A percentile compares a stretch with the other conserved stretches of the same genome.
phyloP scores from a whole-genome alignment of 2,888 invertebrate genomes.

The Sesamia inferens region DNA sequence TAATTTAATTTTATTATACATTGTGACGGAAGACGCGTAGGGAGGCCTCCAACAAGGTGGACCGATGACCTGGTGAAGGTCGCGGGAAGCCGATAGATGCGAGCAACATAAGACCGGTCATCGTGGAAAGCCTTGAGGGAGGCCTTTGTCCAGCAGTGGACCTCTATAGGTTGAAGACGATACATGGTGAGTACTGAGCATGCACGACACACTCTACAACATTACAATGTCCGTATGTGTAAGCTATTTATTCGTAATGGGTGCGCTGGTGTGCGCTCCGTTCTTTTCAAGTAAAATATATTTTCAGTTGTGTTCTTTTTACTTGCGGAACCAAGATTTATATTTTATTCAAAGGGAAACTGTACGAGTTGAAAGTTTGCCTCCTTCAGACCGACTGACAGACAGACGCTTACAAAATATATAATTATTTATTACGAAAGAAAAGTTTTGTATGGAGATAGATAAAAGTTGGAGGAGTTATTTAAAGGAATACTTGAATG shows the following conservation, averaged over 20 bases:
- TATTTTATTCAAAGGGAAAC: conserved; percentile 63
- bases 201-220: conserved; percentile 16
- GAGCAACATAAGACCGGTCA: too few species aligned
- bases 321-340: conserved; percentile 61
- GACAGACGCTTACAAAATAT: conserved; percentile 53
- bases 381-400: conserved; percentile 43
- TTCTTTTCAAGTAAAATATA: conserved; percentile 54
- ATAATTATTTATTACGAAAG: conserved; percentile 41
- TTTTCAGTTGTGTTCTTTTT: conserved; percentile 56
- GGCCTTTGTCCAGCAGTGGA: too few species aligned
- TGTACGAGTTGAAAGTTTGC: conserved; percentile 56
- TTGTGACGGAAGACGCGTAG: too few species aligned
- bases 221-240: conserved; percentile 44
- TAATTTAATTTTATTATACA: background rate
- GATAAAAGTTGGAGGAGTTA: conserved; percentile 17
- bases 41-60: too few species aligned
- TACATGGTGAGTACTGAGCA: background rate
- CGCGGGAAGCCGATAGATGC: too few species aligned
- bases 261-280: conserved; percentile 18
- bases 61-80: too few species aligned
- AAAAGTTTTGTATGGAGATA: conserved; percentile 30
- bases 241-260: conserved; percentile 46
- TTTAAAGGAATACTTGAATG: conserved; percentile 11
- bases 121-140: too few species aligned
- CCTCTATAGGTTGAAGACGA: too few species aligned